Conservation (phyloP, 92 coral and sea anemone genomes). For the Epizoanthus ramosus region DNA sequence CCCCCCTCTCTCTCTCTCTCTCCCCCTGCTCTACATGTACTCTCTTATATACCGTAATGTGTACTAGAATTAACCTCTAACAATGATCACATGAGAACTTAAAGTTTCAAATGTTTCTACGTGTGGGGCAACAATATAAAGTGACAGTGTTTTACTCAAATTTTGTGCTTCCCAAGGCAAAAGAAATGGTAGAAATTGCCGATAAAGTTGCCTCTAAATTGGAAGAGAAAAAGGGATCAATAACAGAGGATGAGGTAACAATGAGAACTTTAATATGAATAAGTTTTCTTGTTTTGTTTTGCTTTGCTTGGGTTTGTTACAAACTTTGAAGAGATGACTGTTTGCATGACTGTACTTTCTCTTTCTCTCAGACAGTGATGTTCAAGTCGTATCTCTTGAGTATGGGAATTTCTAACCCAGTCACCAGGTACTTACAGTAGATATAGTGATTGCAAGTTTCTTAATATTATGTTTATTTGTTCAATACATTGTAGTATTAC, state of each 20-base stretch:
- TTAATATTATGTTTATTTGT: too few species aligned
- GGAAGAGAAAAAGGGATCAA: slow-evolving; percentile 94
- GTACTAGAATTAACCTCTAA: not conserved
- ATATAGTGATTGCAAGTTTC: not conserved
- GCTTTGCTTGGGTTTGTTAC: not conserved
- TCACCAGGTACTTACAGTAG: slow-evolving; percentile 74
- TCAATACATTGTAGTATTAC: too few species aligned
- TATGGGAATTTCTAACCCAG: slow-evolving; percentile 97
- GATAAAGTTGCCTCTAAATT: slow-evolving; percentile 95
- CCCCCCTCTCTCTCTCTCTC: too few species aligned
- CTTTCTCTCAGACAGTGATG: slow-evolving; percentile 83
- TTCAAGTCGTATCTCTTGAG: slow-evolving; percentile 95
- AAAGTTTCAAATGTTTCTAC: not conserved
- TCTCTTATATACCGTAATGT: too few species aligned
- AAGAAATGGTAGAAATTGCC: slow-evolving; percentile 96
- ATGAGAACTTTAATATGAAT: too few species aligned
- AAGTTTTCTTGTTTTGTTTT: not conserved
- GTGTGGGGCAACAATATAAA: not conserved
- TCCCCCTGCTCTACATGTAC: too few species aligned
- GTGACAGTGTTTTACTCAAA: not conserved
- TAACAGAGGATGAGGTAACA: slow-evolving; percentile 93
- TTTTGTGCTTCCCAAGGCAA: slow-evolving; percentile 63
- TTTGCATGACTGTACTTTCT: not conserved
- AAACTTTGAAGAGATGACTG: too few species aligned
- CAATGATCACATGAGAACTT: not conserved